These are phyloP conservation scores for Agonopterix subpropinquella DNA, from an alignment of 2,888 invertebrate species.

Conservation along the genomic window DNA sequence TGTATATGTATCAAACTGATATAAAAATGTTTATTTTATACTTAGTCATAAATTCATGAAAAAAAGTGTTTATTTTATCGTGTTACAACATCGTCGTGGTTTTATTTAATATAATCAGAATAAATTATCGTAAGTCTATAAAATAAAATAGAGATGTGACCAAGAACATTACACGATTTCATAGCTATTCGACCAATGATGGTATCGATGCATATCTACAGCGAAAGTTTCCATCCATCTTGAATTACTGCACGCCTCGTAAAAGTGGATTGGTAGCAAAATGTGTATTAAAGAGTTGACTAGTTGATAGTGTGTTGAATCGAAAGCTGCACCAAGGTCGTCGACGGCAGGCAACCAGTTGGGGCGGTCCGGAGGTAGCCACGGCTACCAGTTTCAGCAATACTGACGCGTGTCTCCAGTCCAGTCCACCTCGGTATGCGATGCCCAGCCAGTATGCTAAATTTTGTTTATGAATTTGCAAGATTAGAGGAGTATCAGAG, in stretches of 20 bases:
- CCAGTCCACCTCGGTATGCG: background rate
- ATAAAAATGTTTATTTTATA: background rate
- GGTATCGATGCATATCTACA: background rate
- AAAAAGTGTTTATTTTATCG: background rate
- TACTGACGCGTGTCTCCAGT: background rate
- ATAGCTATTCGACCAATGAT: too few species aligned
- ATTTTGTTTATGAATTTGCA: slow-evolving; percentile 2
- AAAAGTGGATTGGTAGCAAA: slow-evolving; percentile 32
- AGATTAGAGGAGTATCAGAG: background rate
- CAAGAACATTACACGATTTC: too few species aligned
- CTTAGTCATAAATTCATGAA: background rate
- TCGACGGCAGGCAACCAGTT: slow-evolving; percentile 31
- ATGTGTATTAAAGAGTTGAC: slow-evolving; percentile 17
- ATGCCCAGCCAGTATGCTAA: slow-evolving; percentile 1
- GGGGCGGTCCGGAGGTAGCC: slow-evolving; percentile 24
- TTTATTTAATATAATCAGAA: background rate
- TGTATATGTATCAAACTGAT: too few species aligned
- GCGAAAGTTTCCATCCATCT: slow-evolving; percentile 4
- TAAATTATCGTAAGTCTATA: background rate
- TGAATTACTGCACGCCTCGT: slow-evolving; percentile 3
- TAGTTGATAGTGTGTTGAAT: slow-evolving; percentile 29
- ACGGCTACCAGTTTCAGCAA: slow-evolving; percentile 16
- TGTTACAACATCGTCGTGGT: background rate
- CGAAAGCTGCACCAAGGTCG: slow-evolving; percentile 49
- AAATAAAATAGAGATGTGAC: too few species aligned